Conservation (phyloP, 2,888 invertebrate genomes). For the Omphaloscelis lunosa region DNA sequence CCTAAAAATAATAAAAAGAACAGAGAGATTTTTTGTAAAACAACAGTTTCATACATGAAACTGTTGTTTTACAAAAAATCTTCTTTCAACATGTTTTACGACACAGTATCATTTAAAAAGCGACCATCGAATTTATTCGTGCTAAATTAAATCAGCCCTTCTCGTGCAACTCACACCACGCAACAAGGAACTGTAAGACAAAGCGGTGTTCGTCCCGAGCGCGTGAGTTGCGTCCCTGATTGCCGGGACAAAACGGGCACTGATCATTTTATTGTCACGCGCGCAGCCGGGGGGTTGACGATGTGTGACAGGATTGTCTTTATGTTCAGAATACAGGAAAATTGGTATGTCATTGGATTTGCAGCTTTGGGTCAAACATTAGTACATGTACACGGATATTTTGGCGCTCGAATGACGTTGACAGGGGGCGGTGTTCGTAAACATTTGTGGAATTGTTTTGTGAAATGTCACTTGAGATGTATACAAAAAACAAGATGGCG, state of each 20-base stretch:
- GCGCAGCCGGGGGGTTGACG: constrained; percentile 17
- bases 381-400: not conserved
- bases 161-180: constrained; percentile 6
- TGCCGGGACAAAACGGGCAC: constrained; percentile 32
- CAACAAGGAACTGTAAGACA: constrained; percentile 49
- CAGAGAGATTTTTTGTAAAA: no score
- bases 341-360: not conserved
- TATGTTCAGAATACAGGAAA: not conserved
- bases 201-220: constrained; percentile 46
- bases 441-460: no score
- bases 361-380: not conserved
- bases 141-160: not conserved
- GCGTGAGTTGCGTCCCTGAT: constrained; percentile 62
- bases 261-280: constrained; percentile 47
- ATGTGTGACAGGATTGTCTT: constrained; percentile 12
- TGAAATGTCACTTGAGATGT: no score
- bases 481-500: no score
- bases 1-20: no score
- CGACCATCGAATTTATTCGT: not conserved
- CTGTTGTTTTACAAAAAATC: no score
- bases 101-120: not conserved
- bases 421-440: no score
- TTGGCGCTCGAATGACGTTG: not conserved
- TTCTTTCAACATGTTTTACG: not conserved
- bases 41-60: not conserved